Base-by-base conservation (phyloP, 2,888 invertebrate genomes). In the Endotricha flammealis region DNA sequence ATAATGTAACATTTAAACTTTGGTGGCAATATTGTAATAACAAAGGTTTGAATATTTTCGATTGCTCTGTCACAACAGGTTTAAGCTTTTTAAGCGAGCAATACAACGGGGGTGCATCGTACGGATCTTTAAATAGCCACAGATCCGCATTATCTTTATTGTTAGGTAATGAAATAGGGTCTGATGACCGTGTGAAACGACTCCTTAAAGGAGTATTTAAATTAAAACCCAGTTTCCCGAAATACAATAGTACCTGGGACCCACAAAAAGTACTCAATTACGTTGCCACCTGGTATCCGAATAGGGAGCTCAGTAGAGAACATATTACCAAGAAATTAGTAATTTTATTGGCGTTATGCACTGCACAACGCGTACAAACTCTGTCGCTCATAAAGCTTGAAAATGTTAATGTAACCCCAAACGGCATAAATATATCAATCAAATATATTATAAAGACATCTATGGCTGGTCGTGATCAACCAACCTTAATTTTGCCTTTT, bases 401-500 rank as follows among this genome's bases (percentile, higher is more conserved):
- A 7, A 33, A 29, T 29, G 17, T 23, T 13, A 14, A 23, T 1
- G 5, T 14, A 9, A 10, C 5, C 12, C 1, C 10, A 4, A 17
- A 9, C 4, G 30, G 30, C 1, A n/a, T 33, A 1, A 23, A 39
- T 8, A 37, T 32, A n/a, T 7, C 4, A n/a, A 39, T 35, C 11
- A 10, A 8, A 3, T 27, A 39, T 9, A 22, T 28, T 2, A 35
- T 39, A 3, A 39, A 34, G 32, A 39, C 39, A 1, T 39, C 39
- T 8, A 28, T 16, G 3, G 9, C 16, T n/a, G 32, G 31, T 7
- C 9, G 12, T 9, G 24, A 33, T 14, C 25, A 33, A 24, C 38
- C 38, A 14, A 13, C 10, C 4, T 11, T 38, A n/a, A n/a, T n/a
- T n/a, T n/a, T n/a, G n/a, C n/a, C n/a, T n/a, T n/a, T n/a, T n/a